Base-by-base conservation (phyloP, 2,797 vertebrate genomes). In the Ctenosaura bakeri region DNA sequence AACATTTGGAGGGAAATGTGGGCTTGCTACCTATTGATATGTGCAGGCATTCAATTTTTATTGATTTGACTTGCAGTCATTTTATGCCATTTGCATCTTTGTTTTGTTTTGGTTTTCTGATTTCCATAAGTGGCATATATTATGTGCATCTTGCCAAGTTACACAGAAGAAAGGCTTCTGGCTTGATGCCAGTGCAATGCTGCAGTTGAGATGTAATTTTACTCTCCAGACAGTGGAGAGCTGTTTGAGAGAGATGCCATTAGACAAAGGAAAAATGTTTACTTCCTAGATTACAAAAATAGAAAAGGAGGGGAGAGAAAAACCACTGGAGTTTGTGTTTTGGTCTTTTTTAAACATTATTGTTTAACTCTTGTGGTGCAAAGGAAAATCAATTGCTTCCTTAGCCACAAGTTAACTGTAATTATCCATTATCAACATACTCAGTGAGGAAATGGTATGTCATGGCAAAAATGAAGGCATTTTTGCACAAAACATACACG, bases 251-350 rank as follows among this genome's bases (percentile, higher is more conserved):
- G 73, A 91, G 16, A n/a, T 88, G 22, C 73, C 69, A 82, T n/a
- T 18, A 88, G 38, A 69, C 86, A 73, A 83, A 81, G 2, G 64
- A 32, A 73, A 93, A 91, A 64, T 90, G 80, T 38, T 92, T 69
- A 87, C 4, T 13, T 84, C 20, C 62, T 92, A 32, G 6, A 88
- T 81, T 4, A 87, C 1, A 78, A 64, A 69, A 90, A 24, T 29
- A 62, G 73, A 92, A 93, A 14, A n/a, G 7, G 46, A 42, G 6
- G 32, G 46, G n/a, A 6, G n/a, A 59, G 42, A 26, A 24, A 5
- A n/a, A 73, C 2, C 14, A 12, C 73, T 3, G 0, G 0, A 0
- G 26, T 2, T 32, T 12, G 13, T 85, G 29, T 52, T 16, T n/a
- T 64, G 80, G 54, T 50, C 79, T 88, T 3, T 0, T 79, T 83